phyloP scores from a whole-genome alignment of 2,888 invertebrate genomes.

The Ormyrus labotus region DNA sequence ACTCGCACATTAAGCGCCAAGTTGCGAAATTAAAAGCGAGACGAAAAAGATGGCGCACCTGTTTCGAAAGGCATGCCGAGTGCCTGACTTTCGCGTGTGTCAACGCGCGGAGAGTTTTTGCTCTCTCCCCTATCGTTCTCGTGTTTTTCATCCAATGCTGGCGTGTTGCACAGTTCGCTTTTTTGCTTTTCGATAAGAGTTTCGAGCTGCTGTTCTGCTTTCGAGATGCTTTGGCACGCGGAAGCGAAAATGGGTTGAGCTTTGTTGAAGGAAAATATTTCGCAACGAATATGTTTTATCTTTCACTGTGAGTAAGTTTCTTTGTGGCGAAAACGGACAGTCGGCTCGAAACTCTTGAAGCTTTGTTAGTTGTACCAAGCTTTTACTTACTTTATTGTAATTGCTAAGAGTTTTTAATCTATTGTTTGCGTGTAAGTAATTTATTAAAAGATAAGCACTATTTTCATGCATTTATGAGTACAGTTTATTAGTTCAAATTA shows the following conservation, averaged over 20 bases:
- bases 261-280: too few species aligned
- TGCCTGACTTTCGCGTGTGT: too few species aligned
- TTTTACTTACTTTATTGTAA: neutral
- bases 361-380: neutral
- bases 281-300: too few species aligned
- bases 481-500: neutral
- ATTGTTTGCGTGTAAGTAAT: neutral
- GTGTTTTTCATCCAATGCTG: too few species aligned
- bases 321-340: neutral
- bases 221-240: too few species aligned
- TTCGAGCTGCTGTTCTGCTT: too few species aligned
- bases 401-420: neutral
- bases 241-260: too few species aligned
- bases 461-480: conserved; percentile 7
- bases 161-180: too few species aligned
- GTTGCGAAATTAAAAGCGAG: neutral
- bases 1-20: neutral
- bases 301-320: too few species aligned
- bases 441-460: neutral
- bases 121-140: too few species aligned
- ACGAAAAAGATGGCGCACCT: neutral
- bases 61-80: neutral
- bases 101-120: too few species aligned
- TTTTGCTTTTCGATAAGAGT: too few species aligned
- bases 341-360: neutral